Percentiles rank a stretch among this genome's conserved stretches.
phyloP scores from a whole-genome alignment of 2,888 invertebrate genomes.

The Leistus spinibarbis region DNA sequence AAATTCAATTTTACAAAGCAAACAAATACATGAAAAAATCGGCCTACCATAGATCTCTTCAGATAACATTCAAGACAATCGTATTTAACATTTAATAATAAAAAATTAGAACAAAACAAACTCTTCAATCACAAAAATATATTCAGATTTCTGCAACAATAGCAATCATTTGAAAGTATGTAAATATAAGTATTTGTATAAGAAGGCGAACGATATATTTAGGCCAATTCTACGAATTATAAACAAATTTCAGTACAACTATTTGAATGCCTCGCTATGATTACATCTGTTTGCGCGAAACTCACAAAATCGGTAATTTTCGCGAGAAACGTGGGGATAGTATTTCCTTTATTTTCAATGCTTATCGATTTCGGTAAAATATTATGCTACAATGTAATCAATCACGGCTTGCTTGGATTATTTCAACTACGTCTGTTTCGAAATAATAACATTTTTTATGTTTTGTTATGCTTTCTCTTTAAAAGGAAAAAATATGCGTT shows the following conservation, averaged over 20 bases:
- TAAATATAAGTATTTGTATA: background rate
- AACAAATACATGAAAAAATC: background rate
- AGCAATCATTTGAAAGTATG: background rate
- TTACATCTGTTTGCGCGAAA: background rate
- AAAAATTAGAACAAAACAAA: background rate
- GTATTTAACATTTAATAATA: background rate
- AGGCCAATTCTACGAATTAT: background rate
- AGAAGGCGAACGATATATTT: background rate
- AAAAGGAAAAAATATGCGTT: background rate
- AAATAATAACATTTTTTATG: background rate
- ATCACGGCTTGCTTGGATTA: background rate
- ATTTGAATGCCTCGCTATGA: background rate
- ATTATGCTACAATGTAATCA: background rate
- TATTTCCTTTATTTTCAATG: background rate
- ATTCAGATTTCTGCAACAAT: background rate
- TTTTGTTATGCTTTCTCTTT: background rate
- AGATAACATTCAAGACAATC: background rate
- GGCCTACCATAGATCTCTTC: background rate
- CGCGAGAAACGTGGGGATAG: background rate
- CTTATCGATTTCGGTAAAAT: background rate
- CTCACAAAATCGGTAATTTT: background rate
- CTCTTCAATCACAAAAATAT: background rate
- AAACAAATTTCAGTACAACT: background rate
- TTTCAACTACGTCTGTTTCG: background rate
- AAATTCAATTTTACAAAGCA: background rate